Percentiles rank a stretch among this genome's conserved stretches.
Conservation (phyloP, 2,888 invertebrate species). For the Luffia ferchaultella region DNA sequence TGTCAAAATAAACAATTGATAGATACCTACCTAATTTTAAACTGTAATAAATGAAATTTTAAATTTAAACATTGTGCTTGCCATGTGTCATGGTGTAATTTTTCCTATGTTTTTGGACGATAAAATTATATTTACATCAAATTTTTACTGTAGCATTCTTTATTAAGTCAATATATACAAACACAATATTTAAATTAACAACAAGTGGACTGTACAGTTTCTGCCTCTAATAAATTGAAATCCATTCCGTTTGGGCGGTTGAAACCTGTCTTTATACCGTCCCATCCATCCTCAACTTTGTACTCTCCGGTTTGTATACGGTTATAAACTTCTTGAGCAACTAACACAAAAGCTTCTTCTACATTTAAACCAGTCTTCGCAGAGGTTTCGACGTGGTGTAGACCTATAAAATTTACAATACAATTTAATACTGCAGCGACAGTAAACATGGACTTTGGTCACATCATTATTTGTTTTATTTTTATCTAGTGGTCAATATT, state of each 20-base stretch:
- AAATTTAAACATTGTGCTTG: too few relatives aligned
- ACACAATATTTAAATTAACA: constrained; percentile 61
- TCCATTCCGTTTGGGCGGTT: constrained; percentile 82
- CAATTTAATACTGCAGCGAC: constrained; percentile 2
- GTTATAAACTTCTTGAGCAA: constrained; percentile 91
- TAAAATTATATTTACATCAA: not conserved
- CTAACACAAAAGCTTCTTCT: constrained; percentile 88
- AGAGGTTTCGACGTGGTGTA: constrained; percentile 96
- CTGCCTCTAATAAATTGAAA: constrained; percentile 87
- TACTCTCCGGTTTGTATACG: constrained; percentile 92
- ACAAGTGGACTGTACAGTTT: constrained; percentile 88
- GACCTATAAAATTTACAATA: constrained; percentile 40
- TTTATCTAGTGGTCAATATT: too few relatives aligned
- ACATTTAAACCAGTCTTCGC: constrained; percentile 93
- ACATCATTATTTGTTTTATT: too few relatives aligned
- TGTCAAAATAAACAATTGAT: too few relatives aligned
- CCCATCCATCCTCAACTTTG: constrained; percentile 95
- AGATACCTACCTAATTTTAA: too few relatives aligned
- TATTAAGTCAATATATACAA: not conserved
- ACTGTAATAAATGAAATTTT: too few relatives aligned
- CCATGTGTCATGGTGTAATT: too few relatives aligned
- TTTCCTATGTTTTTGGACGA: too few relatives aligned
- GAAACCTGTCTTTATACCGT: constrained; percentile 95
- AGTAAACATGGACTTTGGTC: too few relatives aligned
- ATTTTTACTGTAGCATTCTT: not conserved